These are phyloP conservation scores for Chloromyia formosa DNA, from an alignment of 2,888 invertebrate genomes.

Conservation along the genomic window DNA sequence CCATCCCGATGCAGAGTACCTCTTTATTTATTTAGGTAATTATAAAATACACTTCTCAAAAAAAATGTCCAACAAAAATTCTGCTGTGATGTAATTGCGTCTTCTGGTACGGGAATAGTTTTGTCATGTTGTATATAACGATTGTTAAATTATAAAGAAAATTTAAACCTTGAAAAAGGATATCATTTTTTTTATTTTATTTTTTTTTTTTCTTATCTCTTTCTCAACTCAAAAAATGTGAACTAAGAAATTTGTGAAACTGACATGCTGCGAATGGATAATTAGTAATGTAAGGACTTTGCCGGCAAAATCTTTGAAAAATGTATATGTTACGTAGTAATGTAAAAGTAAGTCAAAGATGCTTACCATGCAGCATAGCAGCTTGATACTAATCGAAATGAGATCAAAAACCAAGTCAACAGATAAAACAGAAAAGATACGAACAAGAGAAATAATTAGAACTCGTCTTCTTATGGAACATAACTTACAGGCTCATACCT, in stretches of 20 bases:
- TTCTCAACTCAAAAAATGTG: slow-evolving; percentile 7
- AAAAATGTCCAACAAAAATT: slow-evolving; percentile 1
- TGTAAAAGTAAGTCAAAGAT: neutral
- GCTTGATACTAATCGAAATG: slow-evolving; percentile 41
- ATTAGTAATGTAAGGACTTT: neutral
- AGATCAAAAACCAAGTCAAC: slow-evolving; percentile 1
- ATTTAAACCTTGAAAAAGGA: neutral
- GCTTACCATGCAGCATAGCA: slow-evolving; percentile 52
- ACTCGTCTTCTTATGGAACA: slow-evolving; percentile 61
- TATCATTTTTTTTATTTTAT: neutral
- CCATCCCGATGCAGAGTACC: too few species aligned
- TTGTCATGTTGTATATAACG: slow-evolving; percentile 22
- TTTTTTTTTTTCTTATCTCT: too few species aligned
- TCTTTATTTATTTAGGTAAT: too few species aligned
- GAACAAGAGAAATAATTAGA: slow-evolving; percentile 48
- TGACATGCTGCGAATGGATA: slow-evolving; percentile 32
- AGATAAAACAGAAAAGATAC: slow-evolving; percentile 38
- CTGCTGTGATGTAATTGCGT: slow-evolving; percentile 44
- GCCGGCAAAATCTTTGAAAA: neutral
- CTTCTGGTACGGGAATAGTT: slow-evolving; percentile 30
- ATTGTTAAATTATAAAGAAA: neutral
- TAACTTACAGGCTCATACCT: slow-evolving; percentile 80
- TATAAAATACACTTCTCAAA: slow-evolving; percentile 1
- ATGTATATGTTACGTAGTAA: neutral
- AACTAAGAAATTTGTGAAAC: neutral